phyloP scores from a whole-genome alignment of 2,113 vertebrate genomes.

The Jacana jacana region DNA sequence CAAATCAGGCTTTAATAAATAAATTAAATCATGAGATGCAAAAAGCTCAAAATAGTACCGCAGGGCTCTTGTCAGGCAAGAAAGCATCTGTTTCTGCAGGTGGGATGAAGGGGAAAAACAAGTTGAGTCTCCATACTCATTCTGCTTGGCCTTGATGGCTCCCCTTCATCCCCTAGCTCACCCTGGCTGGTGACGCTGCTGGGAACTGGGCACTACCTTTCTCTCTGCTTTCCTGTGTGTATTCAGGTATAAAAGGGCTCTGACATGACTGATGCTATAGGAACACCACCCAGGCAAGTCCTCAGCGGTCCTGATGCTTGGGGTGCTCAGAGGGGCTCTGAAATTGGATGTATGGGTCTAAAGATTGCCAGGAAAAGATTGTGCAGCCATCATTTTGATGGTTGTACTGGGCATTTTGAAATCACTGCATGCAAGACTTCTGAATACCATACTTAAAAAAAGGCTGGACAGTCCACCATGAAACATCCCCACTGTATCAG shows the following conservation, averaged over 20 bases:
- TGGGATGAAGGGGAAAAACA: background rate
- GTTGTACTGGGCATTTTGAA: background rate
- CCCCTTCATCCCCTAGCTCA: background rate
- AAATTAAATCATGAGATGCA: background rate
- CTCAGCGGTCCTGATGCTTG: background rate
- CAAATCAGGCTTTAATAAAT: background rate
- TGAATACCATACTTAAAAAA: background rate
- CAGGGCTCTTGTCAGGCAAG: background rate
- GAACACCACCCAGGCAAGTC: background rate
- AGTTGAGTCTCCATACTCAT: background rate
- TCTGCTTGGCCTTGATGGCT: background rate
- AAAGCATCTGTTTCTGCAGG: background rate
- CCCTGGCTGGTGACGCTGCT: rapidly evolving
- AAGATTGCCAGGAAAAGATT: rapidly evolving
- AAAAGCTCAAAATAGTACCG: background rate
- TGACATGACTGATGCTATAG: rapidly evolving
- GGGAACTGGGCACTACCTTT: background rate
- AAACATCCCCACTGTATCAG: background rate
- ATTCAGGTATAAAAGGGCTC: background rate
- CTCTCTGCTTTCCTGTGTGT: background rate
- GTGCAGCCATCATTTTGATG: rapidly evolving
- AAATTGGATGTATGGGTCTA: too few relatives aligned
- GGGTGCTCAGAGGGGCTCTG: rapidly evolving
- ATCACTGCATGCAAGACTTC: rapidly evolving
- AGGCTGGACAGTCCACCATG: background rate